Evolutionary conservation across 2,888 invertebrate genomes (phyloP), one percentile per base, ranked within the genome.

Genomic region (Tanytarsus gracilentus): DNA sequence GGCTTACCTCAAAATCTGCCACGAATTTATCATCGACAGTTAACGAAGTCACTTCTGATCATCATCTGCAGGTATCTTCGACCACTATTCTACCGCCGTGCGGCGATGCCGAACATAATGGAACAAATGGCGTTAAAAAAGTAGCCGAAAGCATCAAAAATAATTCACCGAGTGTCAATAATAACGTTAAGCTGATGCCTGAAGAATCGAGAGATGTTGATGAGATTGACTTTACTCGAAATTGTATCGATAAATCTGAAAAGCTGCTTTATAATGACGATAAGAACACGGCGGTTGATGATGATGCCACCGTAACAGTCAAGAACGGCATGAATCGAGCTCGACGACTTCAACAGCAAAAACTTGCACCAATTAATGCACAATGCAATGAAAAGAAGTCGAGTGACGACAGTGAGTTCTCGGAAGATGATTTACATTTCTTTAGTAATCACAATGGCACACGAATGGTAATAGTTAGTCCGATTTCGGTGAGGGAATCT

Each of bases 321-420:
- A 40, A 48, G 6, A 60, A 60, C 27, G 60, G 60, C 7, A 50
- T 60, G 49, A 23, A 50, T 36, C 60, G 50, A 7, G 60, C 60
- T 11, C 27, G 48, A 25, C 16, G 5, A 8, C 16, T 21, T n/a
- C 26, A 40, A 27, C 25, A 55, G 27, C 27, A 21, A 5, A 60
- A 60, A 25, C 48, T 60, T 16, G 23, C 29, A 2, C 60, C 60
- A 25, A 25, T 60, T 25, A 33, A 50, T 27, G n/a, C 23, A n/a
- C 27, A 58, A 27, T 8, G 11, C 7, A 27, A 44, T 36, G 30
- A 30, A 25, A 60, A 50, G 25, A 60, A 60, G 27, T 60, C 49
- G 18, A 60, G 50, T 18, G 50, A 59, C 48, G 58, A 60, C 48
- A 60, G 60, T 60, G 60, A 60, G 39, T 56, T 56, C 6, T 60